phyloP scores from a whole-genome alignment of 2,113 vertebrate species.

The Meles meles region DNA sequence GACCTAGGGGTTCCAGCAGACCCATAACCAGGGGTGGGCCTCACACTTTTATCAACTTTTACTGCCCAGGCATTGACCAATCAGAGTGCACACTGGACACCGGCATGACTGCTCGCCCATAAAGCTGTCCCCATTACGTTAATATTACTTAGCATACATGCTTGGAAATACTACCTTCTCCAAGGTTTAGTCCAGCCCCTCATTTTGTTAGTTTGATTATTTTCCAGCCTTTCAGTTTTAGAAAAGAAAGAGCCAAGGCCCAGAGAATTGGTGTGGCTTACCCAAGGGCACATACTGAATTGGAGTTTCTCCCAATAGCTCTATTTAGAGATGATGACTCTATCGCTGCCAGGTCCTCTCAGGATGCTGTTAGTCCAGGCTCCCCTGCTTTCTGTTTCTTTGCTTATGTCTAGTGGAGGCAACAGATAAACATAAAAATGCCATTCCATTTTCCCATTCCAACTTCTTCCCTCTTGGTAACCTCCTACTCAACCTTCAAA shows the following conservation, averaged over 20 bases:
- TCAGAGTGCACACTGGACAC: neutral
- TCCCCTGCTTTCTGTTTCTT: neutral
- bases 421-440: neutral
- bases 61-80: neutral
- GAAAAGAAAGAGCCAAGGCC: neutral
- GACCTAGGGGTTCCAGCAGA: neutral
- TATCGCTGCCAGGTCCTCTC: neutral
- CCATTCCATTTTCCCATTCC: neutral
- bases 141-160: neutral
- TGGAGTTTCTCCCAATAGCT: neutral
- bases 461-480: neutral
- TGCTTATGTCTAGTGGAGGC: neutral
- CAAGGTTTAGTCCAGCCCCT: neutral
- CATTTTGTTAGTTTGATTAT: neutral
- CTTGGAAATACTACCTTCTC: neutral
- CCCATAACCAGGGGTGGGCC: neutral
- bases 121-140: neutral
- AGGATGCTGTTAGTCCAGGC: too few relatives aligned
- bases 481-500: neutral
- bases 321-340: neutral
- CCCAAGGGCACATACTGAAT: neutral
- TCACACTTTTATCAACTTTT: neutral
- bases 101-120: neutral
- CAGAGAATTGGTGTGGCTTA: neutral
- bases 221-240: neutral